These are phyloP conservation scores for Caenorhabditis imperialis DNA, from an alignment of 2,888 invertebrate genomes.

Conservation along the genomic window DNA sequence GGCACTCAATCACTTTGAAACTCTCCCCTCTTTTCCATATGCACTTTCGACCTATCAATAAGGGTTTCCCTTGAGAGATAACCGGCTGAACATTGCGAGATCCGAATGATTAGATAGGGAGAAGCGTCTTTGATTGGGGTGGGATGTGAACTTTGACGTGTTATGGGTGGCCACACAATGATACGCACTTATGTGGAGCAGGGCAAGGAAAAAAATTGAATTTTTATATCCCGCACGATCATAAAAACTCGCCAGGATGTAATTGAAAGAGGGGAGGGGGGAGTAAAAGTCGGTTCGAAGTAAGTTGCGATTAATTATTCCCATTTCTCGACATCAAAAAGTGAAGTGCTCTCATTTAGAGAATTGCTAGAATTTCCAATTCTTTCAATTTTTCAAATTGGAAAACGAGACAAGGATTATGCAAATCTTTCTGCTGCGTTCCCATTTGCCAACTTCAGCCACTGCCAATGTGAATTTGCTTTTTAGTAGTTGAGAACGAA, in stretches of 20 bases:
- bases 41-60: conserved; percentile 53
- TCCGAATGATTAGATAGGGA: conserved; percentile 36
- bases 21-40: conserved; percentile 19
- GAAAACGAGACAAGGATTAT: no score
- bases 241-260: conserved; percentile 38
- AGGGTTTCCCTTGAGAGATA: conserved; percentile 39
- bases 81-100: conserved; percentile 12
- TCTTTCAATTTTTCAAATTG: neutral
- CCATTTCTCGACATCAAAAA: no score
- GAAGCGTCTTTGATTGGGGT: conserved; percentile 35
- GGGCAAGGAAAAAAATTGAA: conserved; percentile 27
- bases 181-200: conserved; percentile 9
- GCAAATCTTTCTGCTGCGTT: no score
- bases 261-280: no score
- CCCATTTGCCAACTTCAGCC: no score
- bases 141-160: conserved; percentile 35
- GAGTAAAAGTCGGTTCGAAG: no score
- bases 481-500: neutral
- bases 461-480: no score
- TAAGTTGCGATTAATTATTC: no score
- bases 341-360: neutral
- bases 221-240: neutral
- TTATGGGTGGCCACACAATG: conserved; percentile 14
- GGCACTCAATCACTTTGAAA: conserved; percentile 48
- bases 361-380: conserved; percentile 7